Evolutionary conservation across 2,888 invertebrate species (phyloP).

Genomic region (Plemyria rubiginata): DNA sequence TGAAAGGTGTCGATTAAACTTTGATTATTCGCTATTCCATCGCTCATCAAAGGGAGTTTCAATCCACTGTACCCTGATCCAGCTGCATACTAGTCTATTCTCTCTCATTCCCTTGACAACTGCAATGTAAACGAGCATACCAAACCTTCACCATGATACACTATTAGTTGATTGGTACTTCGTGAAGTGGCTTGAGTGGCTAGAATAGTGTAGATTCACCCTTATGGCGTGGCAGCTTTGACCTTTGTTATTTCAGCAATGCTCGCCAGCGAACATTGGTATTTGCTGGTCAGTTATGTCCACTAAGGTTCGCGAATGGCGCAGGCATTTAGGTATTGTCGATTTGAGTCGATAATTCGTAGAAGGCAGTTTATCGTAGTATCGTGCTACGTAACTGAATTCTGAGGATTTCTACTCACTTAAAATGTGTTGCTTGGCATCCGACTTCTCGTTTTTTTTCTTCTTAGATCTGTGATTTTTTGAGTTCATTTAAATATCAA

Average conservation of each 20-base stretch:
- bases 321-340: constrained; percentile 41
- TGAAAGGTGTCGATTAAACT: no score
- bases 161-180: background rate
- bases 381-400: background rate
- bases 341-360: constrained; percentile 29
- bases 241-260: constrained; percentile 68
- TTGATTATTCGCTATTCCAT: no score
- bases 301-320: constrained; percentile 42
- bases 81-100: no score
- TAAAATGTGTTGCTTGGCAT: no score
- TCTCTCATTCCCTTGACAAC: background rate
- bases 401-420: background rate
- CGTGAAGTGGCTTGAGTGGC: background rate
- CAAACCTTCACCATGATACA: background rate
- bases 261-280: constrained; percentile 57
- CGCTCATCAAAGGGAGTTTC: no score
- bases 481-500: no score
- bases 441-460: no score
- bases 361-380: constrained; percentile 25
- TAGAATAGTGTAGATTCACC: constrained; percentile 7
- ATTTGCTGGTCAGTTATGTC: constrained; percentile 47
- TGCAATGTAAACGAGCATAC: no score
- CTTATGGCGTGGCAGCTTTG: constrained; percentile 45
- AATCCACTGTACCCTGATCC: no score
- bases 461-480: no score